These are phyloP conservation scores for Eledona agricola DNA, from an alignment of 2,888 invertebrate genomes.

Conservation along the genomic window DNA sequence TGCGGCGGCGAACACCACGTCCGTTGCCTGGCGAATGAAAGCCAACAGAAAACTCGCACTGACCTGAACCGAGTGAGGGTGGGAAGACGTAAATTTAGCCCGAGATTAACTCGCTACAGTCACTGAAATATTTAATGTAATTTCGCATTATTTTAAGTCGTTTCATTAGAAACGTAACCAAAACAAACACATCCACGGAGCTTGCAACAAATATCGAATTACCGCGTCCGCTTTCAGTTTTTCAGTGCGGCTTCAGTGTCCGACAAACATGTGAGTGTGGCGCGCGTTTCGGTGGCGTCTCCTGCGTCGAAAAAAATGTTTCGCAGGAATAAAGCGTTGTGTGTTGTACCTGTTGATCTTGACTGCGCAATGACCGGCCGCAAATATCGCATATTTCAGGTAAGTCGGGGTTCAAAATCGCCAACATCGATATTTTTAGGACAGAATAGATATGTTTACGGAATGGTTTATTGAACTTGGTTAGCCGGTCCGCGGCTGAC, in stretches of 20 bases:
- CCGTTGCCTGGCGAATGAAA: slow-evolving; percentile 34
- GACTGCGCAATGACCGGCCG: slow-evolving; percentile 30
- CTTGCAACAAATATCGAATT: slow-evolving; percentile 36
- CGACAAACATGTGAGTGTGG: slow-evolving; percentile 14
- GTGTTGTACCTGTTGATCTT: slow-evolving; percentile 40
- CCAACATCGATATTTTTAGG: slow-evolving; percentile 31
- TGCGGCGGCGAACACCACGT: slow-evolving; percentile 7
- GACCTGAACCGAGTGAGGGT: slow-evolving; percentile 57
- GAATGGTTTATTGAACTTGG: slow-evolving; percentile 32
- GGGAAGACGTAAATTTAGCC: slow-evolving; percentile 61
- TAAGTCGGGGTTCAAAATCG: slow-evolving; percentile 29
- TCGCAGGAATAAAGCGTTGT: slow-evolving; percentile 25
- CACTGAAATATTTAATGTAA: slow-evolving; percentile 59
- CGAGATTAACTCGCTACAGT: slow-evolving; percentile 59
- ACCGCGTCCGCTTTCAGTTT: slow-evolving; percentile 29
- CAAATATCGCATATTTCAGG: slow-evolving; percentile 26
- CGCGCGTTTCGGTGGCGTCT: slow-evolving; percentile 24
- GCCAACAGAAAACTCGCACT: slow-evolving; percentile 50
- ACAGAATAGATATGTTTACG: slow-evolving; percentile 35
- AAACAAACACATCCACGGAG: slow-evolving; percentile 42
- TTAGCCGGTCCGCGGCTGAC: too few relatives aligned
- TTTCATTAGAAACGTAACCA: slow-evolving; percentile 50
- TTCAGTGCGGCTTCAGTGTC: slow-evolving; percentile 11
- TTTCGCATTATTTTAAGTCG: slow-evolving; percentile 57
- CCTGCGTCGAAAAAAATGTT: slow-evolving; percentile 20